Base-by-base conservation (phyloP, 2,113 vertebrate genomes). In the Glaucidium brasilianum region DNA sequence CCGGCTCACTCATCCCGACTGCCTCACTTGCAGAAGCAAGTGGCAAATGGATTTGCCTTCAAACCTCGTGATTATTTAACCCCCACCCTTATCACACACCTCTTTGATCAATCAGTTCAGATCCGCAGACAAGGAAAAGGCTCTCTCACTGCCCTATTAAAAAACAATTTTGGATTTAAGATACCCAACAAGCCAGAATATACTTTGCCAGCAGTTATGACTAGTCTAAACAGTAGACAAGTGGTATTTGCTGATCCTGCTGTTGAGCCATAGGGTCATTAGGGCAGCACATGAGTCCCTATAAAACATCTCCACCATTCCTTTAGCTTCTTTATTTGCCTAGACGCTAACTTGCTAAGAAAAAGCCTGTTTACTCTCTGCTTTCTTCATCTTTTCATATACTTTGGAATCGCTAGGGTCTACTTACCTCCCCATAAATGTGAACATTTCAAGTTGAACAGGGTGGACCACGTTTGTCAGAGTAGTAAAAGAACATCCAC, bases 1-100 rank as follows among this genome's bases (percentile, higher is more conserved):
- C 22, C 15, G 3, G 19, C 45, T 71, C 52, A 3, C n/a, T 45
- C 18, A 0, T 55, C 29, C 35, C 1, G 0, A 73, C 45, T 3
- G 9, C 63, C 35, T 67, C 27, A 2, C 10, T n/a, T 52, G 19
- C 25, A 15, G 55, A 73, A 77, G 11, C 35, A 52, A 73, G 37
- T 34, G 29, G 32, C 35, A 90, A 62, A 47, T 0, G 2, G 59
- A 30, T 78, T 26, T 64, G 43, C 37, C 35, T 9, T 47, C 37
- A 41, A 20, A 58, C 53, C 60, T 78, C 2, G 3, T 63, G 67
- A 55, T 78, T 39, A 15, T 62, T 86, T 45, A 73, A 47, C 47
- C 68, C 49, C 66, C 14, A 6, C 49, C 53, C 41, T 41, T 63
- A 37, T 34, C 76, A 41, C 5, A 0, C 34, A 21, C 30, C 34